Base-by-base conservation (phyloP, 2,888 invertebrate genomes). In the Lasioglossum pauxillum region DNA sequence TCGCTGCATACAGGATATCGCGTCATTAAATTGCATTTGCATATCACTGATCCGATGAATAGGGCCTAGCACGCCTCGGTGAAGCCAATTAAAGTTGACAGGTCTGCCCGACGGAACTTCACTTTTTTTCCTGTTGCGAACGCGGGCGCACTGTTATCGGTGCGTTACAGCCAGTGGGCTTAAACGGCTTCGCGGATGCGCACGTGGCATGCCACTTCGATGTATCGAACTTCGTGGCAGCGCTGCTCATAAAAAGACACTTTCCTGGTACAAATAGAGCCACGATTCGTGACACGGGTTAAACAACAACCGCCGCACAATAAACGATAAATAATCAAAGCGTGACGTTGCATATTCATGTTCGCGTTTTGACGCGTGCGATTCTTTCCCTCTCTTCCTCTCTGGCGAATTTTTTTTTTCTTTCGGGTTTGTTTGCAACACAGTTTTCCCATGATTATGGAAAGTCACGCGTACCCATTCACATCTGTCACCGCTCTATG, bases 1-100 rank as follows among this genome's bases (percentile, higher is more conserved):
- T 86, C 86, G 91, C 91, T 89, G 88, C 90, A 90, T 92, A 92
- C 90, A 90, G 91, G 88, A 93, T 93, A 93, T 92, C 93, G 92
- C 93, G 89, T 94, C 94, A 94, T 94, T 94, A 93, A 94, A 94
- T 94, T 93, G 92, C 93, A 94, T 93, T 94, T 94, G 93, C 93
- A 94, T 94, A 94, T 93, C 92, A 91, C 89, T 91, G 92, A 93
- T 93, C 93, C 93, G 90, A 89, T 92, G 93, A 93, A 93, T 93
- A 91, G 92, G 90, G 91, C 84, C 92, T 89, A 88, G 90, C 90
- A 93, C 89, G 93, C 90, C 90, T 91, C 92, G 91, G 91, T 91
- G 93, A 90, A 93, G 93, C 91, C 93, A 94, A 94, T 94, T 93
- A 94, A 93, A 94, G 93, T 92, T 92, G 92, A 94, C 92, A 93